Conservation (phyloP, 2,113 vertebrate species). For the Lutjanus erythropterus region DNA sequence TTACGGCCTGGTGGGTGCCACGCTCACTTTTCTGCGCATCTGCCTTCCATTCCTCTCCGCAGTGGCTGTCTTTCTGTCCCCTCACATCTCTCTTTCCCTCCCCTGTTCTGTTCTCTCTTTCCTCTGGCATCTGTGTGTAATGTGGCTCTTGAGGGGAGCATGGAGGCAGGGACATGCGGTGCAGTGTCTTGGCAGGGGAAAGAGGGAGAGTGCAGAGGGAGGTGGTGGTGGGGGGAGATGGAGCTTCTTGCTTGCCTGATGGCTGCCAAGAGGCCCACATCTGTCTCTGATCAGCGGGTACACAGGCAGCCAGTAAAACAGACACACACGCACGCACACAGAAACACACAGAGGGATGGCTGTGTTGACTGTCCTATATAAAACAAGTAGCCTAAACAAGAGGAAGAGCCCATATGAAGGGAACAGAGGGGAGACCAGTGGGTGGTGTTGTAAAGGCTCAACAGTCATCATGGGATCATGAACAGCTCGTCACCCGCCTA, state of each 20-base stretch:
- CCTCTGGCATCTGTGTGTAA: slow-evolving; percentile 68
- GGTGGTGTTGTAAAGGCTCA: slow-evolving; percentile 51
- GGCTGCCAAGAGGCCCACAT: slow-evolving; percentile 81
- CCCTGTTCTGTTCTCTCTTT: slow-evolving; percentile 38
- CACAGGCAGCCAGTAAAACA: slow-evolving; percentile 53
- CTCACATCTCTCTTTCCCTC: slow-evolving; percentile 16
- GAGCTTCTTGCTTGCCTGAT: slow-evolving; percentile 60
- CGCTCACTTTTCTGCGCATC: slow-evolving; percentile 3
- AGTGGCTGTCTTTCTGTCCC: background rate
- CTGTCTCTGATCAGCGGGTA: slow-evolving; percentile 80
- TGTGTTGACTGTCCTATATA: slow-evolving; percentile 45
- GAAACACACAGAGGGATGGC: background rate
- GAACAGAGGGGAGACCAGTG: slow-evolving; percentile 12
- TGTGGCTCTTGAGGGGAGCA: slow-evolving; percentile 71
- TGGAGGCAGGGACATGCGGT: slow-evolving; percentile 67
- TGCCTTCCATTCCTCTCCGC: slow-evolving; percentile 18
- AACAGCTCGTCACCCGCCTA: slow-evolving; percentile 24
- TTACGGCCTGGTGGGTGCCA: slow-evolving; percentile 2
- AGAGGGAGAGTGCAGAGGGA: slow-evolving; percentile 32
- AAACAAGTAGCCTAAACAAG: slow-evolving; percentile 63
- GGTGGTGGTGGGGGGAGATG: slow-evolving; percentile 15
- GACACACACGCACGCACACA: slow-evolving; percentile 12
- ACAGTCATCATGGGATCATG: slow-evolving; percentile 39
- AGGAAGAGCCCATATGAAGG: slow-evolving; percentile 31
- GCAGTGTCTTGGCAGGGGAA: slow-evolving; percentile 72